Conservation (phyloP, 2,888 invertebrate species). For the Thymelicus acteon region DNA sequence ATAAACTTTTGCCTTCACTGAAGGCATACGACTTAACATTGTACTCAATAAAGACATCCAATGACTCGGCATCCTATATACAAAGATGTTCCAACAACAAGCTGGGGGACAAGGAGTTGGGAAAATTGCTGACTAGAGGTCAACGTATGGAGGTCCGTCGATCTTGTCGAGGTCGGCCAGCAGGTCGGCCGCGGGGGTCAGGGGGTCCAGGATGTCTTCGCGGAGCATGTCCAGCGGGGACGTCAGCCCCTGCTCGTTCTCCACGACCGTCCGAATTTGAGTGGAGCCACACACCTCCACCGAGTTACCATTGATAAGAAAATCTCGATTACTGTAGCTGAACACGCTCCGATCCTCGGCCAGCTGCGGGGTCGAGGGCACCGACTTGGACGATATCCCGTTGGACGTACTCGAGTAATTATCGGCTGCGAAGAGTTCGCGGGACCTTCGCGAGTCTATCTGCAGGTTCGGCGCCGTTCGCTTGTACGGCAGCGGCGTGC, state of each 20-base stretch:
- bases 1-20: slow-evolving; percentile 73
- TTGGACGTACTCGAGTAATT: slow-evolving; percentile 65
- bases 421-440: slow-evolving; percentile 66
- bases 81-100: slow-evolving; percentile 43
- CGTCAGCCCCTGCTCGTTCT: slow-evolving; percentile 59
- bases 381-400: slow-evolving; percentile 88
- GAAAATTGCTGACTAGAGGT: slow-evolving; percentile 71
- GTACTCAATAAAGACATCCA: slow-evolving; percentile 74
- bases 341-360: slow-evolving; percentile 81
- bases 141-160: slow-evolving; percentile 74
- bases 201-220: slow-evolving; percentile 71
- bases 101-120: slow-evolving; percentile 46
- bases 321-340: slow-evolving; percentile 86
- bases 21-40: slow-evolving; percentile 76
- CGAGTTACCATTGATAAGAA: slow-evolving; percentile 86
- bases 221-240: slow-evolving; percentile 76
- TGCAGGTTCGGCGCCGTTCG: slow-evolving; percentile 68
- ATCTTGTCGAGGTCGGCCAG: slow-evolving; percentile 79
- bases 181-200: slow-evolving; percentile 69
- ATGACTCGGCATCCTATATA: slow-evolving; percentile 65
- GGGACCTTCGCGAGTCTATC: slow-evolving; percentile 70
- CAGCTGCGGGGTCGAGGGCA: slow-evolving; percentile 90
- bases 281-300: slow-evolving; percentile 69
- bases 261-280: slow-evolving; percentile 62
- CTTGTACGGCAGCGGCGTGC: slow-evolving; percentile 86